Evolutionary conservation across 2,888 invertebrate genomes (phyloP).

Genomic region (Rhamnusium bicolor): DNA sequence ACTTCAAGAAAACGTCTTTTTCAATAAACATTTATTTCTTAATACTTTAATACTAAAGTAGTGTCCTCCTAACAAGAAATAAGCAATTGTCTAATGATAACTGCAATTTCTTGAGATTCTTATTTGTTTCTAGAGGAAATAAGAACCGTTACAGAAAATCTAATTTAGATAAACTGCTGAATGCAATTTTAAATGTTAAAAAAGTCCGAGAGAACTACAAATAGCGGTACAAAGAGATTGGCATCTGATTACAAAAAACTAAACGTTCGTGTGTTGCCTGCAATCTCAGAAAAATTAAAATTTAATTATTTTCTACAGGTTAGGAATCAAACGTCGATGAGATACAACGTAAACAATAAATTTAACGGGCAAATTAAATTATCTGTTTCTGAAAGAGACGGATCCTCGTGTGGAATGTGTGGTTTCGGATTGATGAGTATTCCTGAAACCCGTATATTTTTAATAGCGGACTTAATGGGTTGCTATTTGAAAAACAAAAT

Average conservation of each 20-base stretch:
- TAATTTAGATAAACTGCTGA: conserved; percentile 24
- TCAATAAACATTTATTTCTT: no score
- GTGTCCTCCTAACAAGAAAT: background rate
- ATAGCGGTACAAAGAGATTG: conserved; percentile 12
- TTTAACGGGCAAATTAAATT: no score
- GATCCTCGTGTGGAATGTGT: no score
- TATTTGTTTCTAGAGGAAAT: background rate
- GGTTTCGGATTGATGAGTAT: no score
- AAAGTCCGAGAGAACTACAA: conserved; percentile 1
- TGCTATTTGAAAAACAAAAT: no score
- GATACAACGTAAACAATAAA: background rate
- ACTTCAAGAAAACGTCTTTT: no score
- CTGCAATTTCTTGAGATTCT: conserved; percentile 13
- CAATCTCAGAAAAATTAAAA: background rate
- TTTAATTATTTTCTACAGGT: background rate
- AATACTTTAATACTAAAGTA: no score
- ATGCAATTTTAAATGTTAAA: conserved; percentile 9
- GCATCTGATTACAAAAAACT: conserved; percentile 3
- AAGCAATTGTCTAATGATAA: background rate
- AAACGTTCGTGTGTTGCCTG: conserved; percentile 3
- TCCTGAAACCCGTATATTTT: no score
- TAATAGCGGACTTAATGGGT: no score
- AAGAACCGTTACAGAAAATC: conserved; percentile 13
- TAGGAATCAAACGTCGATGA: background rate
- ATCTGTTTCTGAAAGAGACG: no score